Evolutionary conservation across 2,888 invertebrate species (phyloP), one percentile per base, ranked within the genome.

Genomic region (Lysandra bellargus): DNA sequence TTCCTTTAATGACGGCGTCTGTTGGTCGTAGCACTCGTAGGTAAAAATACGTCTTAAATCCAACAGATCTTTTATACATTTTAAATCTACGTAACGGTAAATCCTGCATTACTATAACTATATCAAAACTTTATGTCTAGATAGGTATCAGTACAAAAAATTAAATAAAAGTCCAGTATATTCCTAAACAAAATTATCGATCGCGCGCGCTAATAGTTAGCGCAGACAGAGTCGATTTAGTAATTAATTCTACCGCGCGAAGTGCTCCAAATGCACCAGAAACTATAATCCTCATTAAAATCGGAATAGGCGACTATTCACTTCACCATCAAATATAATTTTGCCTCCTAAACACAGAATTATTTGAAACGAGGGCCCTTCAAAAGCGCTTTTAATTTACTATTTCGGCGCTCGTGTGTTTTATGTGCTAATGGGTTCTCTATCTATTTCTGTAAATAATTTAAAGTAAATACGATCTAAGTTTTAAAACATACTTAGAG

Each of bases 211-310:
- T 37, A 69, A 37, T 89, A 87, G 87, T 86, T 81, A 80, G 80
- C 83, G 85, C 88, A 90, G 89, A 87, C 90, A 91, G 90, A 90
- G 89, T 85, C 91, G 90, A 92, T 93, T 92, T 92, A 91, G 92
- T 94, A 93, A 94, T 94, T 94, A 94, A 94, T 93, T 94, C 92
- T 90, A 90, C 90, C 88, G 89, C 88, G 89, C 88, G 90, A 92
- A 93, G 92, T 92, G 88, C 92, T 91, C 91, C 88, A 91, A 94
- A 94, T 93, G 93, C 92, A 92, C 90, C 88, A 91, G 91, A 91
- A 93, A 92, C 93, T 92, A 92, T 94, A 93, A 94, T 94, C 93
- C 93, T 90, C 90, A 92, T 92, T 92, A 92, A 93, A 93, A 92
- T 91, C 86, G 92, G 91, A 93, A 92, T 91, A 92, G 87, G 88